Evolutionary conservation across 2,113 vertebrate genomes (phyloP), one percentile per base, ranked within the genome.

Genomic region (Nematolebias whitei): DNA sequence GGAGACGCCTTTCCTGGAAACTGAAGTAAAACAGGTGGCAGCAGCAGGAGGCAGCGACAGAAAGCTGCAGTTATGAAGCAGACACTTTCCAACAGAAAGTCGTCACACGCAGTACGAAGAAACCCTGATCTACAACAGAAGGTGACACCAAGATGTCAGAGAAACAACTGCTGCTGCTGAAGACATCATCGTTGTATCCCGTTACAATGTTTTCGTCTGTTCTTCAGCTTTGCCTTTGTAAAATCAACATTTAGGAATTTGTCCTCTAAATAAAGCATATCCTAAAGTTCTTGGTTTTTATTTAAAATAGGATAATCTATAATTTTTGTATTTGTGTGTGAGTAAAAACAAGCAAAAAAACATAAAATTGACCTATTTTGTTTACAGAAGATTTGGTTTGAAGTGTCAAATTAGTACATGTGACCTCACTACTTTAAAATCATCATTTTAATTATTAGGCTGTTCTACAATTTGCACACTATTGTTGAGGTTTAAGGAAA

Each of bases 1-100:
- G 6, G 29, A 49, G 22, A 41, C 9, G 55, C 23, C 39, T 51
- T 44, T 57, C n/a, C 23, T 18, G 44, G 35, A 49, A 68, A 43
- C 38, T 51, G 47, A 24, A 44, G 43, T 18, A 23, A 45, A 45
- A 29, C 50, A 62, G 68, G 40, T 39, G 50, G 58, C 32, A 18
- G 41, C 68, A n/a, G n/a, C n/a, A n/a, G n/a, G n/a, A n/a, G 32
- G 32, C 43, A 47, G 40, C 12, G 10, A 70, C 29, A 38, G 19
- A 60, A 52, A 69, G 29, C 56, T 53, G 39, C 48, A 35, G 57
- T 61, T 43, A 47, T n/a, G n/a, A n/a, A n/a, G n/a, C n/a, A n/a
- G n/a, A n/a, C n/a, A n/a, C n/a, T n/a, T n/a, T n/a, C n/a, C 53
- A 12, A 32, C 29, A n/a, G n/a, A 35, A 49, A 47, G 29, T 32